phyloP scores from a whole-genome alignment of 2,113 vertebrate species.

The Hoplias malabaricus region DNA sequence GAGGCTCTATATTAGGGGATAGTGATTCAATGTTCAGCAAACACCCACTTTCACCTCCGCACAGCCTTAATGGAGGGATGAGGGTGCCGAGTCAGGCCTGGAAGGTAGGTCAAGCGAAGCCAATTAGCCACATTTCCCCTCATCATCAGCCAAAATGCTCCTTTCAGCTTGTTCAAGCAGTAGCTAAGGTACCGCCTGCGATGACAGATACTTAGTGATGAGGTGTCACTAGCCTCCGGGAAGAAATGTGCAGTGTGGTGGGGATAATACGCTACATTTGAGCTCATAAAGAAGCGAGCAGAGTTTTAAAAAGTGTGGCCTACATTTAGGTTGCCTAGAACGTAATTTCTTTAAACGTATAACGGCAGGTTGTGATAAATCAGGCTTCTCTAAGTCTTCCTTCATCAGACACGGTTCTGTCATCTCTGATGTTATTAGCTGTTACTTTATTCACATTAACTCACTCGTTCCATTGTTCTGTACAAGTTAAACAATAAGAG shows the following conservation, averaged over 20 bases:
- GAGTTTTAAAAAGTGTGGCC: not conserved
- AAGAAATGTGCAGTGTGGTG: not conserved
- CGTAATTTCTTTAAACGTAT: not conserved
- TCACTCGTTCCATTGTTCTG: no score
- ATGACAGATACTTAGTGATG: not conserved
- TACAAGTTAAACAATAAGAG: no score
- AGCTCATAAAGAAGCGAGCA: not conserved
- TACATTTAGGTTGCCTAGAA: not conserved
- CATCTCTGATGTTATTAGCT: no score
- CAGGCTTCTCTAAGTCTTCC: no score
- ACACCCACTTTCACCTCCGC: not conserved
- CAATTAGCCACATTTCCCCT: not conserved
- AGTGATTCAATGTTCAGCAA: slow-evolving; percentile 3
- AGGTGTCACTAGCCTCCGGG: not conserved
- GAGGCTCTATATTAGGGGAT: slow-evolving; percentile 9
- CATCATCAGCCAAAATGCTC: not conserved
- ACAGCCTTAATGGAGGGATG: not conserved
- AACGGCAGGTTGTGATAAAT: not conserved
- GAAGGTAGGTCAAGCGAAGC: not conserved
- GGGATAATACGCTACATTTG: not conserved
- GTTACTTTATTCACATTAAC: no score
- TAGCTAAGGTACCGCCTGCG: not conserved
- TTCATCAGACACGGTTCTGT: no score
- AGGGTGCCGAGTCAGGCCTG: not conserved
- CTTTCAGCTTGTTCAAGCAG: not conserved